phyloP scores from a whole-genome alignment of 2,888 invertebrate genomes.

The Polylopha cassiicola region DNA sequence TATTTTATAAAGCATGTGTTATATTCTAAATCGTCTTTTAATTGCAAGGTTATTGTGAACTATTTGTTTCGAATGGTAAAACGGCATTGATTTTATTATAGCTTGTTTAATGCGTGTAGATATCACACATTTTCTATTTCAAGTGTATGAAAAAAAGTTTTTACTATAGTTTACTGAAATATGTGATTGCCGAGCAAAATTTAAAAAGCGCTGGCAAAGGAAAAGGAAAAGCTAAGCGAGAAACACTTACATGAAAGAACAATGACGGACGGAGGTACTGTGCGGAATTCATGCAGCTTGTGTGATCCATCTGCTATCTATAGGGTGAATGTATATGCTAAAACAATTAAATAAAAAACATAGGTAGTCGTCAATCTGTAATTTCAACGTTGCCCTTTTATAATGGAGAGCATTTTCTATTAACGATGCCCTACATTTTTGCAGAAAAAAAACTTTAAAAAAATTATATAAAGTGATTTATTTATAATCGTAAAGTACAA shows the following conservation, averaged over 20 bases:
- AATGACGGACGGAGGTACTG: slow-evolving; percentile 51
- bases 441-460: too few relatives aligned
- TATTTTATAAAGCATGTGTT: too few relatives aligned
- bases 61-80: neutral
- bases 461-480: too few relatives aligned
- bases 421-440: too few relatives aligned
- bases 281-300: slow-evolving; percentile 64
- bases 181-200: slow-evolving; percentile 1
- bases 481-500: too few relatives aligned
- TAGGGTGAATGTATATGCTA: slow-evolving; percentile 55
- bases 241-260: slow-evolving; percentile 43
- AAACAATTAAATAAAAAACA: slow-evolving; percentile 32
- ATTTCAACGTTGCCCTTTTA: too few relatives aligned
- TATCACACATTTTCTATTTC: too few relatives aligned
- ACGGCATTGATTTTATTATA: too few relatives aligned
- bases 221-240: slow-evolving; percentile 30
- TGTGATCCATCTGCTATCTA: slow-evolving; percentile 61
- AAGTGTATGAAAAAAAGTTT: too few relatives aligned
- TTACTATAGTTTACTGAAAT: neutral
- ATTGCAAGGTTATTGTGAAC: neutral
- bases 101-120: too few relatives aligned
- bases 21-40: too few relatives aligned
- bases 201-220: slow-evolving; percentile 26
- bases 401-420: too few relatives aligned
- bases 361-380: slow-evolving; percentile 2